A percentile compares a stretch with the other conserved stretches of the same genome.
Conservation (phyloP, 2,113 vertebrate species). For the Leucopsar rothschildi region DNA sequence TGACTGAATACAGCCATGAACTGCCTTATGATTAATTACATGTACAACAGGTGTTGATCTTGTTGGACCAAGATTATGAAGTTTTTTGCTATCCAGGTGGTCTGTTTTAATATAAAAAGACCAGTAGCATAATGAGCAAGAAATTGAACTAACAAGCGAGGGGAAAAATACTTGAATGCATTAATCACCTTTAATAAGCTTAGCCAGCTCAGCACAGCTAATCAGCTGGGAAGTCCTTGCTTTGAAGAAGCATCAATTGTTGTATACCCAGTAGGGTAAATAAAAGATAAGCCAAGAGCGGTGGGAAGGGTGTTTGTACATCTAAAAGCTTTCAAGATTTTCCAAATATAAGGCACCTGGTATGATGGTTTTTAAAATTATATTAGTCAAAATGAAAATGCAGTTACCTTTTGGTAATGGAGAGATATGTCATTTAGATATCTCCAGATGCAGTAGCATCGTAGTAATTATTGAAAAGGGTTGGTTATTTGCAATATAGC, state of each 20-base stretch:
- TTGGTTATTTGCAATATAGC: not conserved
- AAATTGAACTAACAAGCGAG: constrained; percentile 53
- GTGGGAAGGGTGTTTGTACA: constrained; percentile 46
- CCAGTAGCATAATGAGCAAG: constrained; percentile 59
- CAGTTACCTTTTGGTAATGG: not conserved
- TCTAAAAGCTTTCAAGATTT: constrained; percentile 50
- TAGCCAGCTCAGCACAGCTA: constrained; percentile 37
- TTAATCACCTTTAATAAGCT: constrained; percentile 68
- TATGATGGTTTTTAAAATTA: constrained; percentile 16
- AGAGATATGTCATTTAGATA: not conserved
- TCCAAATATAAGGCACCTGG: constrained; percentile 53
- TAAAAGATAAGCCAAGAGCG: constrained; percentile 39
- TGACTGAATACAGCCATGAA: constrained; percentile 12
- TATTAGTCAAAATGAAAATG: not conserved
- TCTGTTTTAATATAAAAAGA: constrained; percentile 69
- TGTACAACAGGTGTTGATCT: constrained; percentile 66
- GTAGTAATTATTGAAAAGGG: not conserved
- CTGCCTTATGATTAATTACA: constrained; percentile 59
- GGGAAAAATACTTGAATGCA: constrained; percentile 53
- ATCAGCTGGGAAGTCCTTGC: constrained; percentile 38
- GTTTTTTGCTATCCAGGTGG: constrained; percentile 66
- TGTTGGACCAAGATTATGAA: constrained; percentile 60
- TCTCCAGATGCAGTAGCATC: not conserved
- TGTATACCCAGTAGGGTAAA: constrained; percentile 37
- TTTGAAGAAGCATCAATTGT: constrained; percentile 54